phyloP scores from a whole-genome alignment of 2,797 vertebrate genomes.

The Tadarida brasiliensis region DNA sequence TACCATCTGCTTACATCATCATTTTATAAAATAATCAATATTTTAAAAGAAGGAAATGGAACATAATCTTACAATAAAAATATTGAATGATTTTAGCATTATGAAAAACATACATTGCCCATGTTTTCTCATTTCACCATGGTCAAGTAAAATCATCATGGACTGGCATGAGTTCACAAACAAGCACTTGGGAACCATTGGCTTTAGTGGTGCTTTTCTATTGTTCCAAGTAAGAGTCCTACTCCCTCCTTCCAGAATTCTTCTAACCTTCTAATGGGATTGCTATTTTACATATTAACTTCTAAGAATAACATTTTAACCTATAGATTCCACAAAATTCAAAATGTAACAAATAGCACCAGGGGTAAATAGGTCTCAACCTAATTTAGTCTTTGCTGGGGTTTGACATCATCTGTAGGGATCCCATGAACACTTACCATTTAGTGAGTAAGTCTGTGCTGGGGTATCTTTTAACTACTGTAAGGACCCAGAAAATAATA shows the following conservation, averaged over 20 bases:
- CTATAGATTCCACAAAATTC: slow-evolving; percentile 39
- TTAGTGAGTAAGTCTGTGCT: slow-evolving; percentile 62
- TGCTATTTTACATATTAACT: slow-evolving; percentile 50
- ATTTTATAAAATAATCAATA: slow-evolving; percentile 50
- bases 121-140: slow-evolving; percentile 26
- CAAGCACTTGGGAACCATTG: slow-evolving; percentile 1
- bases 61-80: slow-evolving; percentile 48
- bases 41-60: slow-evolving; percentile 21
- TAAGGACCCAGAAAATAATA: slow-evolving; percentile 53
- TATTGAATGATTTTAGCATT: slow-evolving; percentile 25
- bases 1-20: not conserved
- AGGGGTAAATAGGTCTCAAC: slow-evolving; percentile 49
- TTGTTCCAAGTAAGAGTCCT: not conserved
- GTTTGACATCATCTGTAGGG: slow-evolving; percentile 68
- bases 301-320: slow-evolving; percentile 27
- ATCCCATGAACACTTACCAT: slow-evolving; percentile 72
- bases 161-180: slow-evolving; percentile 33
- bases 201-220: slow-evolving; percentile 27
- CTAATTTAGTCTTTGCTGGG: slow-evolving; percentile 78
- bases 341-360: slow-evolving; percentile 27
- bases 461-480: slow-evolving; percentile 24
- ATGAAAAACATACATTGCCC: not conserved
- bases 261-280: slow-evolving; percentile 11
- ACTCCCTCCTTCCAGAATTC: not conserved
- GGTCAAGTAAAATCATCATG: slow-evolving; percentile 35